These are phyloP conservation scores for Ophion ventricosus DNA, from an alignment of 2,888 invertebrate genomes.

Conservation along the genomic window DNA sequence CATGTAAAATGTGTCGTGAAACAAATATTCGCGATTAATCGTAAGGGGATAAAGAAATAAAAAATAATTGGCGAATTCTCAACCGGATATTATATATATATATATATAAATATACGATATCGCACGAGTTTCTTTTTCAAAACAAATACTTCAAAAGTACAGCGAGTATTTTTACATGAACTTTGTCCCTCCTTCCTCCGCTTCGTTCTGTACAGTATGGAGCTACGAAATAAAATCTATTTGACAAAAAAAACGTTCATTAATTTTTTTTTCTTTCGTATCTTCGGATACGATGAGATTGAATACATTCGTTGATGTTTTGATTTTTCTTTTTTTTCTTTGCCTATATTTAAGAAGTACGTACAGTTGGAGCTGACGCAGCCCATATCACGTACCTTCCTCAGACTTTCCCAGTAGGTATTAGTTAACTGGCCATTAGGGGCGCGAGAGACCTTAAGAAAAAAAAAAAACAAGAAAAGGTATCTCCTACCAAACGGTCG, in stretches of 20 bases:
- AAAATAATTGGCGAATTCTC: neutral
- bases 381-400: conserved; percentile 79
- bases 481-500: conserved; percentile 79
- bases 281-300: conserved; percentile 29
- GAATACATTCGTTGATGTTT: conserved; percentile 41
- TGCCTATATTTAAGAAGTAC: conserved; percentile 72
- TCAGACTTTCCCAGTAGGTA: conserved; percentile 88
- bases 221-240: neutral
- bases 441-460: conserved; percentile 88
- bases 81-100: neutral
- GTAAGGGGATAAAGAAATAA: neutral
- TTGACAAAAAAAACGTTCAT: neutral
- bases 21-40: neutral
- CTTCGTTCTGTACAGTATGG: conserved; percentile 10
- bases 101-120: neutral
- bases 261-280: conserved; percentile 14
- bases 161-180: neutral
- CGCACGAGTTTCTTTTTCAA: neutral
- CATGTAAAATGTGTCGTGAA: neutral
- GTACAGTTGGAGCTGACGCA: conserved; percentile 74
- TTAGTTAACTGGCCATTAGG: conserved; percentile 87
- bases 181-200: conserved; percentile 12
- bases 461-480: conserved; percentile 84
- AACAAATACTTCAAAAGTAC: neutral
- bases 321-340: conserved; percentile 41